Evolutionary conservation across 2,888 invertebrate genomes (phyloP).

Genomic region (Tipula helvola): DNA sequence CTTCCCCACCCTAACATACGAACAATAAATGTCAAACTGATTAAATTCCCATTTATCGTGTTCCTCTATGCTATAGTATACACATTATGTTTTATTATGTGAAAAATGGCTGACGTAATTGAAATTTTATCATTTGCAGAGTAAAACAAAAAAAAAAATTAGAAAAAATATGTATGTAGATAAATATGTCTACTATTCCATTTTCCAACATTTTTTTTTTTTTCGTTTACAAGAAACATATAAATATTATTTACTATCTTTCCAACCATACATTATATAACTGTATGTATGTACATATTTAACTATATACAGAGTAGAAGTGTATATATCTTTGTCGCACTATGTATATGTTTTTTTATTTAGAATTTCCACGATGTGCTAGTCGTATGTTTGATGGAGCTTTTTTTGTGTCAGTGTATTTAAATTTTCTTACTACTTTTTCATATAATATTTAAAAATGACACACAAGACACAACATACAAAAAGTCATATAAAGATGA

Average conservation of each 20-base stretch:
- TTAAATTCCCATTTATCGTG: no score
- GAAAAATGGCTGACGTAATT: background rate
- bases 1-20: no score
- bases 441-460: background rate
- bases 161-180: background rate
- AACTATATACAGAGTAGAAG: background rate
- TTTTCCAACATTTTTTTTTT: background rate
- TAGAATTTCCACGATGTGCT: background rate
- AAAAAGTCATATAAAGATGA: background rate
- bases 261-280: background rate
- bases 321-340: background rate
- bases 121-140: background rate
- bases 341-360: background rate
- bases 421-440: background rate
- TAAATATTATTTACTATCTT: background rate
- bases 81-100: background rate
- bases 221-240: background rate
- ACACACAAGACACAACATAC: background rate
- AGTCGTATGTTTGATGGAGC: background rate
- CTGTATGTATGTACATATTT: background rate
- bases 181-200: background rate
- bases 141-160: background rate
- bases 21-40: no score
- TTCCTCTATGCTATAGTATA: no score
- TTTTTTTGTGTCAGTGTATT: background rate